phyloP scores from a whole-genome alignment of 2,888 invertebrate genomes.

The Parthenolecanium corni region DNA sequence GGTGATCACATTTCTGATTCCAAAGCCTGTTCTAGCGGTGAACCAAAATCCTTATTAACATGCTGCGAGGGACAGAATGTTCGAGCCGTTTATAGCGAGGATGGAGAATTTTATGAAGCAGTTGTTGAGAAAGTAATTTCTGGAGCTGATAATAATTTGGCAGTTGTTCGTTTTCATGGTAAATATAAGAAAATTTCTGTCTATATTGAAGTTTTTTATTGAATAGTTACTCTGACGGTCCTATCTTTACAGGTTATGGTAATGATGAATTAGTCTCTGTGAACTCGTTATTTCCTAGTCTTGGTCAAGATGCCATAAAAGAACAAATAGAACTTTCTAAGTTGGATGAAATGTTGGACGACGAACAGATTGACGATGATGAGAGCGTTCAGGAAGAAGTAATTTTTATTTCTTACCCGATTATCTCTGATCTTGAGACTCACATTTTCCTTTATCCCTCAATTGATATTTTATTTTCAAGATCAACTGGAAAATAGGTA shows the following conservation, averaged over 20 bases:
- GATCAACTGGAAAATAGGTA: conserved; percentile 10
- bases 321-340: not conserved
- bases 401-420: not conserved
- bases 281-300: not conserved
- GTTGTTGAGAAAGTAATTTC: not conserved
- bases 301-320: conserved; percentile 1
- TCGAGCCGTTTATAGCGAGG: not conserved
- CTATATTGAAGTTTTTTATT: no score
- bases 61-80: conserved; percentile 9
- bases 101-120: conserved; percentile 9
- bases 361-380: not conserved
- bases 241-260: not conserved
- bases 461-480: not conserved
- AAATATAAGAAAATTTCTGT: no score
- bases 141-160: conserved; percentile 3
- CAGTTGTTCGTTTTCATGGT: conserved; percentile 7
- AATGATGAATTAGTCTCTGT: not conserved
- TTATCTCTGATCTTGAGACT: not conserved
- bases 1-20: no score
- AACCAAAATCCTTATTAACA: not conserved
- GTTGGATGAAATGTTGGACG: not conserved
- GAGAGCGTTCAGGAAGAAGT: not conserved
- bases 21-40: no score
- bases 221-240: no score
- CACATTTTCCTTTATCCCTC: not conserved